phyloP scores from a whole-genome alignment of 2,888 invertebrate genomes.

The Sphaeridia pumilis region DNA sequence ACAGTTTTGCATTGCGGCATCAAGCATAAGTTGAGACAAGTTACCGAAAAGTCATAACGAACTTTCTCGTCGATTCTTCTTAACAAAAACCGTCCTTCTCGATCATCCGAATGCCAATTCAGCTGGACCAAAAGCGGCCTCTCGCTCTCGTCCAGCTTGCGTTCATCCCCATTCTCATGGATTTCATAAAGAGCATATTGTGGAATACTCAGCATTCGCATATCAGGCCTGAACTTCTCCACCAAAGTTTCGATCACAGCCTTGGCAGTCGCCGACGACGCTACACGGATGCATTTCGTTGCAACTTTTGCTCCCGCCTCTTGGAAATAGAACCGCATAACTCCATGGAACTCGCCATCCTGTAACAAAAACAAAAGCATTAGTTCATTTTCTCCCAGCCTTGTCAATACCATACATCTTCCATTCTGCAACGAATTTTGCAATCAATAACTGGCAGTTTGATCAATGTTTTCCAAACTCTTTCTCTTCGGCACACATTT shows the following conservation, averaged over 20 bases:
- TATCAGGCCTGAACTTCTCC: conserved; percentile 98
- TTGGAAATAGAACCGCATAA: conserved; percentile 99
- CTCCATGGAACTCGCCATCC: conserved; percentile 97
- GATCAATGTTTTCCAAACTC: no score
- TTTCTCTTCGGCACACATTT: no score
- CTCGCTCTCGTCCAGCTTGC: conserved; percentile 78
- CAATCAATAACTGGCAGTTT: no score
- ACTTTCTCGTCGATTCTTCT: conserved; percentile 79
- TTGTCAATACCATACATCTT: background rate
- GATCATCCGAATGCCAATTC: conserved; percentile 98
- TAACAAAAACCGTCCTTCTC: conserved; percentile 92
- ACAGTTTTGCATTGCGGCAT: background rate
- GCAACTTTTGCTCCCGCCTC: conserved; percentile 97
- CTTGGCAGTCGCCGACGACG: conserved; percentile 88
- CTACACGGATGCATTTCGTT: conserved; percentile 96
- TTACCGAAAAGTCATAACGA: conserved; percentile 34
- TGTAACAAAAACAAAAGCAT: conserved; percentile 42
- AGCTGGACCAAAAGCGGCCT: conserved; percentile 92
- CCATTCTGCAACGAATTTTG: no score
- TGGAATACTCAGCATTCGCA: conserved; percentile 77
- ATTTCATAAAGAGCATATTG: conserved; percentile 58
- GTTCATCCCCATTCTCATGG: conserved; percentile 71
- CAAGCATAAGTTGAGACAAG: no score
- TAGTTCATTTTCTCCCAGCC: background rate
- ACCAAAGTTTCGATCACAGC: conserved; percentile 95